Conservation (phyloP, 2,113 vertebrate species). For the Raja brachyura region DNA sequence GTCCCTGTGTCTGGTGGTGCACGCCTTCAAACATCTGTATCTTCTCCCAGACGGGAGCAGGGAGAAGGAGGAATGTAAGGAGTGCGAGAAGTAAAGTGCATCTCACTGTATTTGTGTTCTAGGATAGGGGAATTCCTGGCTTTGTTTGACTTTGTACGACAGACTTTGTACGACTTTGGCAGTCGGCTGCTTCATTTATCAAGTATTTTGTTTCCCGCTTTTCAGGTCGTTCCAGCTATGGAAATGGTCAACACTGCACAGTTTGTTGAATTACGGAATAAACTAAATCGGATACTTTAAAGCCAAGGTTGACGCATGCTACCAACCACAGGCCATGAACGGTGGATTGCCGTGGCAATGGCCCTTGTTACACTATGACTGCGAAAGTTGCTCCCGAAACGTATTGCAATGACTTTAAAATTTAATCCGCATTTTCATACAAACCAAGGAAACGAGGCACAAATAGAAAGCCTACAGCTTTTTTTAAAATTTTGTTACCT, state of each 20-base stretch:
- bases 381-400: neutral
- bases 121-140: neutral
- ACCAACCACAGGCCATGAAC: neutral
- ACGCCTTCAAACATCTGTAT: no score
- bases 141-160: neutral
- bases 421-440: neutral
- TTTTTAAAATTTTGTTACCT: neutral
- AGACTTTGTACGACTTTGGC: neutral
- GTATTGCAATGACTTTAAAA: no score
- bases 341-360: neutral
- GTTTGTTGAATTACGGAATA: conserved; percentile 11
- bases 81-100: no score
- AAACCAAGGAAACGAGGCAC: neutral
- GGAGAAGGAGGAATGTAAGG: no score
- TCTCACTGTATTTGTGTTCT: no score
- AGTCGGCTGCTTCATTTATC: neutral
- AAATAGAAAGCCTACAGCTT: neutral
- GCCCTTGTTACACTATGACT: neutral
- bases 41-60: no score
- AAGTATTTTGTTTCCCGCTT: no score
- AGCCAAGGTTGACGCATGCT: neutral
- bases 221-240: conserved; percentile 27
- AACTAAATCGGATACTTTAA: neutral
- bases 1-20: no score
- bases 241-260: conserved; percentile 8